phyloP scores from a whole-genome alignment of 2,797 vertebrate genomes.

The Muscicapa comitata region DNA sequence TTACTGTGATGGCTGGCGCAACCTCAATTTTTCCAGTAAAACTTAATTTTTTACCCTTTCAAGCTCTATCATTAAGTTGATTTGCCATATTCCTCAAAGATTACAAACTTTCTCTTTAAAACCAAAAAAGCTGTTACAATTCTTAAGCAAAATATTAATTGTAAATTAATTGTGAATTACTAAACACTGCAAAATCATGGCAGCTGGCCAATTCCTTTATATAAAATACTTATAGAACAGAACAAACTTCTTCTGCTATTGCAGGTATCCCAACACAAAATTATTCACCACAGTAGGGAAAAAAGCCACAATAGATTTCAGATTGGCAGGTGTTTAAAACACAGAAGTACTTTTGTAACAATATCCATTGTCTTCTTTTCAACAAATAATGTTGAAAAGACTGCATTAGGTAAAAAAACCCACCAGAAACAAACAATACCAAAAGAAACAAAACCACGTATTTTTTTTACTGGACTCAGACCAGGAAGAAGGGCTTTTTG shows the following conservation, averaged over 20 bases:
- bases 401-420: background rate
- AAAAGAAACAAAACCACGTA: background rate
- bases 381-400: background rate
- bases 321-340: background rate
- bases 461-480: background rate
- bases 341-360: fast-evolving
- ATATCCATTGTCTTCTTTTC: background rate
- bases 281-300: background rate
- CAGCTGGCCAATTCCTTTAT: background rate
- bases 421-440: background rate
- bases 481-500: background rate
- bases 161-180: background rate
- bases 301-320: background rate
- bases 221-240: background rate
- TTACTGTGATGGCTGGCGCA: slow-evolving; percentile 79
- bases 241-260: background rate
- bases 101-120: background rate
- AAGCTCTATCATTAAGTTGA: background rate
- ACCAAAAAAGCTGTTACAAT: background rate
- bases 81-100: background rate
- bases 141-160: background rate
- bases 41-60: background rate
- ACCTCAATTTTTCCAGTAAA: slow-evolving; percentile 53
- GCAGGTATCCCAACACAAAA: background rate
- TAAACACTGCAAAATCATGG: background rate